These are phyloP conservation scores for Heteractis magnifica DNA, from an alignment of 92 coral and sea anemone genomes.

Conservation along the genomic window DNA sequence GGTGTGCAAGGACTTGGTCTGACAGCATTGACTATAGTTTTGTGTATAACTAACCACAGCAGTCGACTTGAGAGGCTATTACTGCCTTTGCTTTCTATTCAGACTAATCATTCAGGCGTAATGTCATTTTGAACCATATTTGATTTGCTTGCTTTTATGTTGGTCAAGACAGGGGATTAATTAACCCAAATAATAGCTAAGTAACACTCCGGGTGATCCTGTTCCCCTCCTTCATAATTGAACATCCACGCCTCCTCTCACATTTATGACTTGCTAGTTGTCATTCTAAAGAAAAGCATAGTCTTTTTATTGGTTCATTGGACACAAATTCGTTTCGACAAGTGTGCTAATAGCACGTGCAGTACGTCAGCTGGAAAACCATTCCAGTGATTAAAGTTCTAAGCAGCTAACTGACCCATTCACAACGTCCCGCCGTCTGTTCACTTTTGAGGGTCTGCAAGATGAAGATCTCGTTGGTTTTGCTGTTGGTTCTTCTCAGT, in stretches of 20 bases:
- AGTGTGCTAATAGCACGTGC: slow-evolving; percentile 83
- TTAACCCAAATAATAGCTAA: slow-evolving; percentile 62
- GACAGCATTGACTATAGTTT: neutral
- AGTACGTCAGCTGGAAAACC: slow-evolving; percentile 42
- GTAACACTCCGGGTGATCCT: slow-evolving; percentile 71
- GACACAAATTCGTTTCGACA: slow-evolving; percentile 48
- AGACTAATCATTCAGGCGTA: slow-evolving; percentile 22
- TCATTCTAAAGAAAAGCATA: slow-evolving; percentile 45
- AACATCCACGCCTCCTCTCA: slow-evolving; percentile 81
- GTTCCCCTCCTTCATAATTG: slow-evolving; percentile 89
- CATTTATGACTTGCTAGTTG: slow-evolving; percentile 39
- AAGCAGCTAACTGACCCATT: slow-evolving; percentile 28
- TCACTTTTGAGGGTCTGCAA: slow-evolving; percentile 14
- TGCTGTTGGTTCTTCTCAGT: slow-evolving; percentile 38
- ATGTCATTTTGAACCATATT: slow-evolving; percentile 11
- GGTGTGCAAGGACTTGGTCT: neutral
- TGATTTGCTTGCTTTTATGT: slow-evolving; percentile 12
- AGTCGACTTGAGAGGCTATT: neutral
- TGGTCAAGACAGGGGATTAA: slow-evolving; percentile 47
- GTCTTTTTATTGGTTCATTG: slow-evolving; percentile 41
- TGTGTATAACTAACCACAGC: neutral
- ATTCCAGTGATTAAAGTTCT: slow-evolving; percentile 30
- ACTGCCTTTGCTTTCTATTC: neutral
- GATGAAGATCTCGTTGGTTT: slow-evolving; percentile 50
- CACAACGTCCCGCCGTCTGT: slow-evolving; percentile 9